Evolutionary conservation across 2,888 invertebrate species (phyloP), one percentile per base, ranked within the genome.

Genomic region (Polyommatus icarus): DNA sequence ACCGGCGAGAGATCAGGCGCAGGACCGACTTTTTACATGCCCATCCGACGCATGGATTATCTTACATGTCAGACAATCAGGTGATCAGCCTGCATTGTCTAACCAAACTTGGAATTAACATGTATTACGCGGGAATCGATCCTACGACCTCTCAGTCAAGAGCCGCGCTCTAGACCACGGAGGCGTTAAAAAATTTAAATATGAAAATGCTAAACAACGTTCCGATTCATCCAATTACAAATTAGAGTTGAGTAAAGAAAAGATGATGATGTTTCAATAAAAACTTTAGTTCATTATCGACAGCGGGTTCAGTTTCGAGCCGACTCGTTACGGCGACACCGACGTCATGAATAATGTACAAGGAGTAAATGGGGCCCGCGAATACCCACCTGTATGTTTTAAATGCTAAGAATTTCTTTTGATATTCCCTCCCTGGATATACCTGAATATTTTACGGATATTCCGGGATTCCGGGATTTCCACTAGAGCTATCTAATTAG

Each of bases 341-440:
- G 86, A 83, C 83, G 85, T 90, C 92, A 92, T 93, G 92, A 93
- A 93, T 92, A 92, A 93, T 92, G 90, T 89, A 92, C 88, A 84
- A 85, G 85, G 90, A 88, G 89, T 91, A 92, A 91, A 84, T 88
- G 89, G 88, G 86, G 87, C 87, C 71, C 87, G 84, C 86, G 86
- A 90, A 88, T 90, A 90, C 88, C 87, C 85, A 89, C 90, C 89
- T 90, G 88, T 87, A 89, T 90, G 91, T 89, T 91, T 90, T 89
- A 90, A 87, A 90, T 88, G 87, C 84, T 85, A 84, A 84, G 85
- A 89, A 89, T 87, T 89, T 88, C 88, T 87, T 89, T 88, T 88
- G 87, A 88, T 88, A 86, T 87, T 85, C 85, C 83, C 46, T 82
- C 83, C 79, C 80, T 81, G 78, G 78, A 76, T 81, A 82, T 80